Base-by-base conservation (phyloP, 2,888 invertebrate genomes). In the Amaurobius ferox region DNA sequence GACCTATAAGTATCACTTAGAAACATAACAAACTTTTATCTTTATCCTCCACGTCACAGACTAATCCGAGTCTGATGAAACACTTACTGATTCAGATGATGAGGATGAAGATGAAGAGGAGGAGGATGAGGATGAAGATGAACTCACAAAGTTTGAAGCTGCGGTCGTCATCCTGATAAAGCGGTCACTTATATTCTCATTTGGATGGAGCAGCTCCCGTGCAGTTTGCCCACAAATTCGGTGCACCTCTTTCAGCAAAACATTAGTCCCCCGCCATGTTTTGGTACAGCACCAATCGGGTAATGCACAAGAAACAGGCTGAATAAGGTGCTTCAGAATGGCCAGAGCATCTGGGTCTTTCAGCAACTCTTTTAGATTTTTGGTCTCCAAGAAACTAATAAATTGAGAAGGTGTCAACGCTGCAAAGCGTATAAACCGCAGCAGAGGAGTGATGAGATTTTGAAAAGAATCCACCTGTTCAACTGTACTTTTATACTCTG, bases 201-300 rank as follows among this genome's bases (percentile, higher is more conserved):
- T 44, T 9, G 9, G 16, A 9, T 44, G 2, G 9, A 16, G 16
- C 6, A 16, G 9, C 6, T 2, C 2, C n/a, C 2, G 44, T 9
- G 44, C 44, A 16, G 11, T 9, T 16, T 16, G n/a, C 16, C 13
- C 9, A 16, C 6, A 2, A 11, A 2, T 44, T 9, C 11, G 16
- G 16, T 44, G 2, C 16, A 16, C 16, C 44, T 44, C 6, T 16
- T 2, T 16, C 16, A 11, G 6, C 16, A 35, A 16, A 16, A 16
- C 16, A 9, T 44, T 44, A 2, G 6, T 16, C 13, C n/a, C 16
- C 2, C 62, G 62, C 62, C 29, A 29, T 13, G 11, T 7, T 62
- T 62, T 62, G 0, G 29, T 48, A 5, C 48, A 39, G 13, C 68
- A 68, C 78, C 78, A 78, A 6, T 68, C 70, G n/a, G 78, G 78